These are phyloP conservation scores for Leptopilina boulardi DNA, from an alignment of 1,140 invertebrate genomes.

Conservation along the genomic window DNA sequence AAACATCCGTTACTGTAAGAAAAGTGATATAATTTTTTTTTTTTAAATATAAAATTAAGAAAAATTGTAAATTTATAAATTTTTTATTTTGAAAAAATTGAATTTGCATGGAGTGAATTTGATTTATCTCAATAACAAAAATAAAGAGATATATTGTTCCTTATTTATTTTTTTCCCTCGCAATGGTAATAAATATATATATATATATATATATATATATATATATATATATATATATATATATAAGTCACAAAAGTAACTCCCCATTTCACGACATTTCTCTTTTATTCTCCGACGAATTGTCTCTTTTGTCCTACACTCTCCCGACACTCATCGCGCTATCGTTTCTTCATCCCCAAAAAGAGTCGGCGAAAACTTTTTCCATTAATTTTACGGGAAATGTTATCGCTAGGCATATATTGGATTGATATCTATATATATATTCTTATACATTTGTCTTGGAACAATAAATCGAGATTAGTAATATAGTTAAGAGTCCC, in stretches of 20 bases:
- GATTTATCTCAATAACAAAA: conserved; percentile 33
- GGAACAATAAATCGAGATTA: neutral
- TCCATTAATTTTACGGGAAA: conserved; percentile 49
- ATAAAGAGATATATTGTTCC: conserved; percentile 35
- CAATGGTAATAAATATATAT: conserved; percentile 52
- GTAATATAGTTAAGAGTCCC: no score
- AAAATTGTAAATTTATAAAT: neutral
- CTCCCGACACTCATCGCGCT: conserved; percentile 30
- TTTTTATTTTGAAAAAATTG: no score
- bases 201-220: conserved; percentile 55
- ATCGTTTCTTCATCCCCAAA: conserved; percentile 35
- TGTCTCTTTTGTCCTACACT: conserved; percentile 38
- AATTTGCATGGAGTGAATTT: neutral
- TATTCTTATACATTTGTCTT: neutral
- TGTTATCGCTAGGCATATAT: conserved; percentile 42
- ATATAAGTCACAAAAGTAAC: conserved; percentile 41
- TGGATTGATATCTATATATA: conserved; percentile 28
- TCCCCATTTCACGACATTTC: conserved; percentile 37
- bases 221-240: conserved; percentile 54
- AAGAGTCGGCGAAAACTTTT: conserved; percentile 43
- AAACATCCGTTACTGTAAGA: no score
- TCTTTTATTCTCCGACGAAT: conserved; percentile 41
- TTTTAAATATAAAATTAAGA: no score
- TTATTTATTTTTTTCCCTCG: conserved; percentile 24
- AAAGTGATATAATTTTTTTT: no score